These are phyloP conservation scores for Pomatorhinus ruficollis DNA, from an alignment of 2,113 vertebrate species.

Conservation along the genomic window DNA sequence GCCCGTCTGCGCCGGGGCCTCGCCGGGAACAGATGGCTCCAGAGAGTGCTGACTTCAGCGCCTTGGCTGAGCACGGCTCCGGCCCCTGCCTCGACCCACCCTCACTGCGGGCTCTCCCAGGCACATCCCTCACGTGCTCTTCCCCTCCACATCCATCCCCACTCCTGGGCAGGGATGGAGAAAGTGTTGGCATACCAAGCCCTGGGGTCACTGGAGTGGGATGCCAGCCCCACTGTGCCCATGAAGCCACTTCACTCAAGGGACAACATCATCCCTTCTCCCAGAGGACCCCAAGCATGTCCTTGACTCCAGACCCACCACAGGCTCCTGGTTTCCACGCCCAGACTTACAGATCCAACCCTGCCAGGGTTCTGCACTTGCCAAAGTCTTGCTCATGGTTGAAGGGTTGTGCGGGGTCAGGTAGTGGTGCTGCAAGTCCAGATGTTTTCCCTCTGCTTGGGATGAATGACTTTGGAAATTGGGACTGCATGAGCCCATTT, in stretches of 20 bases:
- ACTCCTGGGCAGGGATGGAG: fast-evolving
- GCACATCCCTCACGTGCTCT: fast-evolving
- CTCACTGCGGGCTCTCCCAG: fast-evolving
- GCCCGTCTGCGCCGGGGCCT: background rate
- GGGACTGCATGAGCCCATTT: background rate
- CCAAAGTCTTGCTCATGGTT: fast-evolving
- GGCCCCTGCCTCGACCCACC: background rate
- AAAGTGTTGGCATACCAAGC: fast-evolving
- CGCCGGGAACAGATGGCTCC: slow-evolving; percentile 47
- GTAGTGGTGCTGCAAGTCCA: background rate
- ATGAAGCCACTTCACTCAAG: background rate
- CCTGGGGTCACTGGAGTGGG: fast-evolving
- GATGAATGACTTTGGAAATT: background rate
- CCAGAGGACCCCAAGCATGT: fast-evolving
- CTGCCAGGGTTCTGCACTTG: fast-evolving
- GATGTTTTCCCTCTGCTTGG: background rate
- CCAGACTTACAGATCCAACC: background rate
- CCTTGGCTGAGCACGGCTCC: background rate
- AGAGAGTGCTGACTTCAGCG: slow-evolving; percentile 19
- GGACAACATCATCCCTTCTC: background rate
- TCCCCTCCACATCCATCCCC: background rate
- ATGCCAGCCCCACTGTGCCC: background rate
- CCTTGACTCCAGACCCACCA: background rate
- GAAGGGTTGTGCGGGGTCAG: background rate
- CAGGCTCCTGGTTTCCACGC: background rate